Percentiles rank a stretch among this genome's conserved stretches.
Conservation (phyloP, 1,140 invertebrate genomes). For the Drosophila trapezifrons region DNA sequence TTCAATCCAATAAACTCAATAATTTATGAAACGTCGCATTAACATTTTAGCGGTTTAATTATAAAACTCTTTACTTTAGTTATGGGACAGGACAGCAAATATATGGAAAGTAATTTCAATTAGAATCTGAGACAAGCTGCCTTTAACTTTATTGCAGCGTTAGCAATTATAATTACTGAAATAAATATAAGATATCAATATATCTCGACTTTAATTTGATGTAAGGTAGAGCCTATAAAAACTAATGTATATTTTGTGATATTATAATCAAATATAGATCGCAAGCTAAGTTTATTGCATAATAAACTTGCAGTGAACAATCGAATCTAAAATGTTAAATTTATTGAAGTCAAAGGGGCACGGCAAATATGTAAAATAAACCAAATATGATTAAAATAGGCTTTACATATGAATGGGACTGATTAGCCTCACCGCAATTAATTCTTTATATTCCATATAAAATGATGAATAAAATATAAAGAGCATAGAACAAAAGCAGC, state of each 20-base stretch:
- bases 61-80: conserved; percentile 24
- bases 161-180: background rate
- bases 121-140: background rate
- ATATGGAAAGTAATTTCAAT: conserved; percentile 4
- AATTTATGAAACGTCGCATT: conserved; percentile 45
- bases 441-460: conserved; percentile 3
- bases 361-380: conserved; percentile 18
- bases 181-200: background rate
- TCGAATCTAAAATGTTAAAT: background rate
- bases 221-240: too few species aligned
- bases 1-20: conserved; percentile 41
- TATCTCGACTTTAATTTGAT: too few species aligned
- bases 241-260: too few species aligned
- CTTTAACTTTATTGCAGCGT: too few species aligned
- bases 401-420: conserved; percentile 22
- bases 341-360: conserved; percentile 4
- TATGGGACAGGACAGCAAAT: conserved; percentile 5
- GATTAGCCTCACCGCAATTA: conserved; percentile 10
- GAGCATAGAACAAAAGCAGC: background rate
- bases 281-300: background rate
- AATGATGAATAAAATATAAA: background rate
- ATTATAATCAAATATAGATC: background rate
- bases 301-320: background rate
- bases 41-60: conserved; percentile 30
- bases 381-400: conserved; percentile 12